Base-by-base conservation (phyloP, 2,888 invertebrate species). In the Barypeithes pellucidus region DNA sequence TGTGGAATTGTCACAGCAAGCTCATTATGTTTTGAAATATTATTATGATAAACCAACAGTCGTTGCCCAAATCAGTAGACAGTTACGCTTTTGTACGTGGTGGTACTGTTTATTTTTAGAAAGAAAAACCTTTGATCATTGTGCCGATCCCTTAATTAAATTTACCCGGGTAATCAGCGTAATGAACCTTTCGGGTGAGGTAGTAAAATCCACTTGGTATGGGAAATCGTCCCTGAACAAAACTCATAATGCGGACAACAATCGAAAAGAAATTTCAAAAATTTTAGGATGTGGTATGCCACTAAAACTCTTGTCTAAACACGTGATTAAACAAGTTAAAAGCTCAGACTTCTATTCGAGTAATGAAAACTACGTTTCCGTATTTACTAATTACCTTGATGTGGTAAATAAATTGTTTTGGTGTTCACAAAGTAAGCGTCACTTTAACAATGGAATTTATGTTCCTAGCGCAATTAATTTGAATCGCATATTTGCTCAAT, bases 101-200 rank as follows among this genome's bases (percentile, higher is more conserved):
- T 43, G 14, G 43, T 43, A 43, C 16, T 43, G 43, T 43, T 43
- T 43, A 16, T 43, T 43, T 43, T 43, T 43, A 14, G 43, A 43
- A 43, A 9, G 5, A 2, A 43, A 43, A 43, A 43, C 43, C 14
- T 43, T 43, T 3, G 43, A 43, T 43, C 43, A 14, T 14, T 14
- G 43, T 14, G 14, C 43, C 43, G 43, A 43, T 43, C 43, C 43
- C 3, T 14, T 43, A 3, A 14, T 43, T 43, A 43, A 43, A 16
- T 43, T 14, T 16, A 43, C 9, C 14, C 43, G 43, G 3, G 43
- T 43, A n/a, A 43, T 43, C 3, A 43, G 43, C 7, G 43, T 43
- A 5, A 12, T 14, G 7, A 2, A 43, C 14, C 43, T 43, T n/a
- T 39, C 36, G 2, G 36, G 9, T 9, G 14, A 14, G 4, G 4